Base-by-base conservation (phyloP, 2,113 vertebrate genomes). In the Actenoides lindsayi region DNA sequence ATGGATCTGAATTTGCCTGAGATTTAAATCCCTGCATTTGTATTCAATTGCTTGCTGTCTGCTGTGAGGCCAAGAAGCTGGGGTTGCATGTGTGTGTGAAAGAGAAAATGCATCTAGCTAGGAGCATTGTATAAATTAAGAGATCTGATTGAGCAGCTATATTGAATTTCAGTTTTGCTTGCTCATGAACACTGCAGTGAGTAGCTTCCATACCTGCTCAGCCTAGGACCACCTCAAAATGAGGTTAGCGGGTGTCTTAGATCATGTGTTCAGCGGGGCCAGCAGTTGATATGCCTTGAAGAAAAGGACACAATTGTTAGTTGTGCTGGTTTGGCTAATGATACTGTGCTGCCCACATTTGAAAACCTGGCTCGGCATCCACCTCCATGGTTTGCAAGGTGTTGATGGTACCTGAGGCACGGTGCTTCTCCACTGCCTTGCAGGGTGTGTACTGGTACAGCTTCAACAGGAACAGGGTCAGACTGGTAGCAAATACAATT, bases 41-140 rank as follows among this genome's bases (percentile, higher is more conserved):
- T 83, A 16, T 95, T 81, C 87, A 67, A n/a, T 88, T 91, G 64
- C 2, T 93, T 89, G 53, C 70, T 85, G 24, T 51, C 57, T 80
- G 4, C 46, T 51, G 46, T 0, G 3, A 87, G 67, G 54, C 67
- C 53, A 83, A 59, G 51, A 37, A 41, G 37, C 59, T 68, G 67
- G 77, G 59, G n/a, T 21, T 75, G 41, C 1, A 5, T 1, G 2
- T 19, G 42, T 0, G 0, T 67, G 27, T 57, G 62, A 25, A 73
- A 65, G 33, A 44, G 68, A 76, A 82, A 77, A 50, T 51, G 46
- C 28, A 39, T 65, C 37, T 65, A 67, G 46, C 20, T 37, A 74
- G 46, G 33, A 78, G n/a, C 50, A 16, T 4, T 83, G 71, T 88
- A 59, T 79, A 83, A 86, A 46, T 83, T 15, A 68, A 39, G 67